These are phyloP conservation scores for Emmelina monodactyla DNA, from an alignment of 2,888 invertebrate species.

Conservation along the genomic window DNA sequence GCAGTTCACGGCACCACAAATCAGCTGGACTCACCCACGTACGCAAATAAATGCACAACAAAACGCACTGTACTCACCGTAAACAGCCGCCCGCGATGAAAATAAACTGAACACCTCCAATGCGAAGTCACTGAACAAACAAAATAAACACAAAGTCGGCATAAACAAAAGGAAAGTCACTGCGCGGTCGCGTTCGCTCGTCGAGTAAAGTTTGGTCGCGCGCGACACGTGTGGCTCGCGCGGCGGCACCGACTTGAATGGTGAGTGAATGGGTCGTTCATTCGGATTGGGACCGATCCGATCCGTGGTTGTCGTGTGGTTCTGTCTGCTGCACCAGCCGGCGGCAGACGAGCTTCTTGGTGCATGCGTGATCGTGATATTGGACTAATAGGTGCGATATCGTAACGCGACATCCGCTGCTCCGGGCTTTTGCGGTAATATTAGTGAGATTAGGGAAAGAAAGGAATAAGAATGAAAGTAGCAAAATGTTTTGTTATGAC, in stretches of 20 bases:
- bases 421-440: no score
- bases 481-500: no score
- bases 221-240: slow-evolving; percentile 34
- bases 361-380: no score
- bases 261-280: slow-evolving; percentile 9
- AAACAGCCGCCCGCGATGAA: slow-evolving; percentile 48
- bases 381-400: no score
- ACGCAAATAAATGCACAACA: slow-evolving; percentile 48
- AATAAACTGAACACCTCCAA: slow-evolving; percentile 55
- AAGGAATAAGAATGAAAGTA: no score
- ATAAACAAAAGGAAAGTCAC: slow-evolving; percentile 34
- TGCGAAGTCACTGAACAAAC: slow-evolving; percentile 44
- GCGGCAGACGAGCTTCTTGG: neutral
- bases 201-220: slow-evolving; percentile 46
- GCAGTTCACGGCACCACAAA: slow-evolving; percentile 47
- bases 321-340: no score
- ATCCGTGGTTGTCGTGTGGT: slow-evolving; percentile 4
- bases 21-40: slow-evolving; percentile 41
- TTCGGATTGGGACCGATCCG: slow-evolving; percentile 6
- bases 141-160: slow-evolving; percentile 50
- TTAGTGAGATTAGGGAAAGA: no score
- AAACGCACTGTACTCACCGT: slow-evolving; percentile 43
- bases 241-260: slow-evolving; percentile 37
- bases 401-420: no score
- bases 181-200: slow-evolving; percentile 34